phyloP scores from a whole-genome alignment of 1,140 invertebrate genomes.

The Medauroidea extradentata region DNA sequence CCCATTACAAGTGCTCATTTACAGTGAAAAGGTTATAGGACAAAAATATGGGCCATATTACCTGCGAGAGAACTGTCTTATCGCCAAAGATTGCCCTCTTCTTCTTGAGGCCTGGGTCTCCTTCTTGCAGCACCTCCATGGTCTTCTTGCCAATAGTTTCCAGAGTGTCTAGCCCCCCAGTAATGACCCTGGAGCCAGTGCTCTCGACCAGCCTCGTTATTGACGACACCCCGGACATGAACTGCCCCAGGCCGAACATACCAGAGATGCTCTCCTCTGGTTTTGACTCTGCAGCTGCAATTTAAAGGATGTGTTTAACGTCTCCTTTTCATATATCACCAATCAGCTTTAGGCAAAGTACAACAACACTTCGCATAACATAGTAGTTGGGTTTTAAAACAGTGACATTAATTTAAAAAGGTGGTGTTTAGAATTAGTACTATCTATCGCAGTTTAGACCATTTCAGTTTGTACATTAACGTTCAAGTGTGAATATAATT shows the following conservation, averaged over 20 bases:
- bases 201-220: slow-evolving; percentile 65
- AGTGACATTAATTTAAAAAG: background rate
- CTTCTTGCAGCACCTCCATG: slow-evolving; percentile 86
- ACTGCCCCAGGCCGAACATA: slow-evolving; percentile 55
- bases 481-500: no score
- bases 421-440: background rate
- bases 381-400: no score
- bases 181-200: slow-evolving; percentile 74
- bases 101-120: slow-evolving; percentile 80
- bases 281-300: slow-evolving; percentile 11
- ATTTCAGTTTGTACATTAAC: no score
- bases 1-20: background rate
- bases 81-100: slow-evolving; percentile 68
- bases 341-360: no score
- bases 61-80: slow-evolving; percentile 54
- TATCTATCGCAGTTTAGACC: no score
- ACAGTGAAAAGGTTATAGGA: background rate
- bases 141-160: slow-evolving; percentile 92
- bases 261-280: slow-evolving; percentile 27
- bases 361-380: no score
- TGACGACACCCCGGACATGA: slow-evolving; percentile 60
- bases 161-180: slow-evolving; percentile 79
- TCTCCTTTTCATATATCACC: no score
- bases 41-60: no score
- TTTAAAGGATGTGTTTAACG: no score